These are phyloP conservation scores for Centruroides sculpturatus DNA, from an alignment of 1,140 invertebrate species.

Conservation along the genomic window DNA sequence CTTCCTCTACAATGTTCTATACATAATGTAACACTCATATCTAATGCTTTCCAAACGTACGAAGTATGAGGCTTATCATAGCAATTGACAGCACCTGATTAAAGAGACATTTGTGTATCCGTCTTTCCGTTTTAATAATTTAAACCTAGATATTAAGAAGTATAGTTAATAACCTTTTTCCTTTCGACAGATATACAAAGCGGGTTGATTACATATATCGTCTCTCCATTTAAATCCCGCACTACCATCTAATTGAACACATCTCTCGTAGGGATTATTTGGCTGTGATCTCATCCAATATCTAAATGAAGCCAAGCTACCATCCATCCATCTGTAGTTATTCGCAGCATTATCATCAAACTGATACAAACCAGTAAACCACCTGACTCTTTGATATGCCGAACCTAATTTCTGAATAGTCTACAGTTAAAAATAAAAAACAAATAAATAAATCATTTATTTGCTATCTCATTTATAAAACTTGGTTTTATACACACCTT, in stretches of 20 bases:
- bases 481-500: too few relatives aligned
- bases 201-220: constrained; percentile 7
- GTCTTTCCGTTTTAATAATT: too few relatives aligned
- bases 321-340: constrained; percentile 11
- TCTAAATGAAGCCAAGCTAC: constrained; percentile 7
- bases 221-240: constrained; percentile 13
- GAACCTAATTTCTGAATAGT: constrained; percentile 12
- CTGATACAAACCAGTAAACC: constrained; percentile 10
- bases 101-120: too few relatives aligned
- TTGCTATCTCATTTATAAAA: too few relatives aligned
- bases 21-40: constrained; percentile 6
- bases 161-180: not conserved
- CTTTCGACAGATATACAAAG: constrained; percentile 12
- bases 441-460: not conserved
- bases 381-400: constrained; percentile 1
- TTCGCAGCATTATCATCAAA: constrained; percentile 7
- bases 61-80: too few relatives aligned
- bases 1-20: constrained; percentile 14
- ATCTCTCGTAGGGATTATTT: constrained; percentile 10
- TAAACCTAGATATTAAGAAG: too few relatives aligned
- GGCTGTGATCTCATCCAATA: constrained; percentile 14
- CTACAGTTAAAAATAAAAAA: not conserved
- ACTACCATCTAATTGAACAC: constrained; percentile 8
- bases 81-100: too few relatives aligned
- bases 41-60: too few relatives aligned